These are phyloP conservation scores for Scartelaos histophorus DNA, from an alignment of 2,113 vertebrate genomes.

Conservation along the genomic window DNA sequence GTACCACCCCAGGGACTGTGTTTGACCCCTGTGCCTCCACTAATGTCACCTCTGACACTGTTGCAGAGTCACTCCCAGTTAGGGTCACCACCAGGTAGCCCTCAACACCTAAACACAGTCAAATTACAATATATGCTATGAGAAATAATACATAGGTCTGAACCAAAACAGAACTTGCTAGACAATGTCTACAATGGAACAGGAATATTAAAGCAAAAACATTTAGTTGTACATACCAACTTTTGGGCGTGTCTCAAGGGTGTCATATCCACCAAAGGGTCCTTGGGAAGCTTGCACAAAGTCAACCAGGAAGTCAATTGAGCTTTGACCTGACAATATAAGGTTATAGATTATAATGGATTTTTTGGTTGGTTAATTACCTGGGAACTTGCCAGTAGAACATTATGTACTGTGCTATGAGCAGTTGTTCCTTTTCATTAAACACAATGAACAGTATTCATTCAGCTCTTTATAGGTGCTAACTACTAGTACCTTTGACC, in stretches of 20 bases:
- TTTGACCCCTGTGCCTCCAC: conserved; percentile 34
- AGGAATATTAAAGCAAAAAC: background rate
- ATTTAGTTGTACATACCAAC: conserved; percentile 39
- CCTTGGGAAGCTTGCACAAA: conserved; percentile 49
- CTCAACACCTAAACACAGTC: conserved; percentile 34
- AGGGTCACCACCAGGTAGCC: conserved; percentile 59
- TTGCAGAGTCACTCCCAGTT: conserved; percentile 41
- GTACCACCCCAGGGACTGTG: conserved; percentile 35
- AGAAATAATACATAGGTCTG: too few relatives aligned
- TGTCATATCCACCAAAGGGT: conserved; percentile 36
- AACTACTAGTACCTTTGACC: too few relatives aligned
- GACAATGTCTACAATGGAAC: background rate
- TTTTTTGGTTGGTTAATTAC: background rate
- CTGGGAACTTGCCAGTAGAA: background rate
- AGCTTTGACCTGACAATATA: conserved; percentile 55
- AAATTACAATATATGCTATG: background rate
- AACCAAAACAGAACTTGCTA: too few relatives aligned
- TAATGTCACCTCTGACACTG: conserved; percentile 54
- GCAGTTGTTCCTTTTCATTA: too few relatives aligned
- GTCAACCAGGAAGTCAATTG: conserved; percentile 60
- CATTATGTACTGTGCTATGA: background rate
- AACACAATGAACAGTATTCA: too few relatives aligned
- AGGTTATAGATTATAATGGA: background rate
- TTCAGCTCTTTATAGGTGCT: too few relatives aligned
- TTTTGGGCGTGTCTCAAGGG: conserved; percentile 48